Conservation (phyloP, 2,797 vertebrate species). For the Centropyge bicolor region DNA sequence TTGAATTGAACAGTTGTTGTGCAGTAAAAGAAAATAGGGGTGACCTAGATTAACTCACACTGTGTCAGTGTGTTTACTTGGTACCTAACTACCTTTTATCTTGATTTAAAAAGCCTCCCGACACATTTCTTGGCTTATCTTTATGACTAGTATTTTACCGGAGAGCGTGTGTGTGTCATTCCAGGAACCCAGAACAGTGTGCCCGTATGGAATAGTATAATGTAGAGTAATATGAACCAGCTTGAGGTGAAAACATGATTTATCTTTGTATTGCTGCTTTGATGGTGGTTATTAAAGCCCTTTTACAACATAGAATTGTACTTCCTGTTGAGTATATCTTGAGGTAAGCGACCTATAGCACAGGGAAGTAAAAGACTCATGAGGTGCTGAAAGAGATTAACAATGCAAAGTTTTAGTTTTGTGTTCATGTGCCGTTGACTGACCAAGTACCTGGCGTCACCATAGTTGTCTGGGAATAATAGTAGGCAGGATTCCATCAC, state of each 20-base stretch:
- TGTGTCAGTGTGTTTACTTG: rapidly evolving
- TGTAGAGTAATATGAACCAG: background rate
- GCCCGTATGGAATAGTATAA: rapidly evolving
- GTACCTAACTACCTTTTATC: background rate
- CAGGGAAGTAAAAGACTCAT: background rate
- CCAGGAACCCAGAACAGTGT: background rate
- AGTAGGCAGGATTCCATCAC: background rate
- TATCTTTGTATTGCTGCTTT: background rate
- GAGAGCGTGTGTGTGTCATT: background rate
- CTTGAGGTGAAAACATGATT: background rate
- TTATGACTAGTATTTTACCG: slow-evolving; percentile 25
- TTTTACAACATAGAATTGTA: background rate
- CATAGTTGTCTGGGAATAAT: background rate
- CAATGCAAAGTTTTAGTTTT: background rate
- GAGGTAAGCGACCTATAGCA: background rate
- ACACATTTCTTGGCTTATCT: slow-evolving; percentile 18
- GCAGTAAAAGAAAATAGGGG: background rate
- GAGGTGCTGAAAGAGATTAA: background rate
- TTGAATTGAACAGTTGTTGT: background rate
- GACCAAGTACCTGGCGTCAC: background rate
- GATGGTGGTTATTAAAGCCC: background rate
- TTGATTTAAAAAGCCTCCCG: background rate
- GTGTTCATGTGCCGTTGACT: background rate
- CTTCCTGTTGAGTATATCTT: slow-evolving; percentile 23
- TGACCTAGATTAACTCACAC: background rate